These are phyloP conservation scores for Leuciscus idus DNA, from an alignment of 2,113 vertebrate genomes.

Conservation along the genomic window DNA sequence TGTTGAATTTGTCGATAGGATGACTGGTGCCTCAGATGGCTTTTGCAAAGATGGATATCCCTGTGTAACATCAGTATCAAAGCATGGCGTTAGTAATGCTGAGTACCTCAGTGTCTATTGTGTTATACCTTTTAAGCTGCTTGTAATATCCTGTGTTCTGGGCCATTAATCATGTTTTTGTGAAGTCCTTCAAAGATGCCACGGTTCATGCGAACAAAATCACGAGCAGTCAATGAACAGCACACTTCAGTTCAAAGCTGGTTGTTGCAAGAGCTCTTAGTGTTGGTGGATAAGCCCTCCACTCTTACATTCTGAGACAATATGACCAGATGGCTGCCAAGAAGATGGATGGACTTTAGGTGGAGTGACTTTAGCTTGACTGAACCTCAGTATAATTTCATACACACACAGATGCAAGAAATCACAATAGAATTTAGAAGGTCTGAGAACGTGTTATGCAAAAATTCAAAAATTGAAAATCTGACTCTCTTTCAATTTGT, in stretches of 20 bases:
- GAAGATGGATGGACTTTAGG: slow-evolving; percentile 81
- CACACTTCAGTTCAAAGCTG: slow-evolving; percentile 63
- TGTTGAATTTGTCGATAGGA: slow-evolving; percentile 45
- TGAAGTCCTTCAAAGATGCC: slow-evolving; percentile 60
- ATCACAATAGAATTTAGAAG: slow-evolving; percentile 28
- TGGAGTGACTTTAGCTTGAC: slow-evolving; percentile 71
- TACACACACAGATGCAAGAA: slow-evolving; percentile 67
- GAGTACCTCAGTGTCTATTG: slow-evolving; percentile 61
- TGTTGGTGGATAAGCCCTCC: slow-evolving; percentile 63
- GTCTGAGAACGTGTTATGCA: background rate
- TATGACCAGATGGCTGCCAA: slow-evolving; percentile 79
- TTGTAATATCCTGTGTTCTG: slow-evolving; percentile 68
- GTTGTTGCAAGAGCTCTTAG: slow-evolving; percentile 57
- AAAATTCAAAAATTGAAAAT: background rate
- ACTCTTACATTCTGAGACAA: slow-evolving; percentile 69
- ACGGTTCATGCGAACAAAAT: slow-evolving; percentile 61
- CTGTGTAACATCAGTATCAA: slow-evolving; percentile 52
- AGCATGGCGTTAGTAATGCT: slow-evolving; percentile 49
- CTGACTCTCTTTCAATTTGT: background rate
- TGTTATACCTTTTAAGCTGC: slow-evolving; percentile 61
- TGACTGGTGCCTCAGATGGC: slow-evolving; percentile 7
- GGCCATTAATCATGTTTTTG: slow-evolving; percentile 77
- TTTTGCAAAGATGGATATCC: slow-evolving; percentile 54
- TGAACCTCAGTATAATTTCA: slow-evolving; percentile 73
- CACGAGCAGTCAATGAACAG: slow-evolving; percentile 60